Percentiles rank a stretch among this genome's conserved stretches.
Evolutionary conservation across 2,888 invertebrate genomes (phyloP).

Genomic region (Oligia latruncula): DNA sequence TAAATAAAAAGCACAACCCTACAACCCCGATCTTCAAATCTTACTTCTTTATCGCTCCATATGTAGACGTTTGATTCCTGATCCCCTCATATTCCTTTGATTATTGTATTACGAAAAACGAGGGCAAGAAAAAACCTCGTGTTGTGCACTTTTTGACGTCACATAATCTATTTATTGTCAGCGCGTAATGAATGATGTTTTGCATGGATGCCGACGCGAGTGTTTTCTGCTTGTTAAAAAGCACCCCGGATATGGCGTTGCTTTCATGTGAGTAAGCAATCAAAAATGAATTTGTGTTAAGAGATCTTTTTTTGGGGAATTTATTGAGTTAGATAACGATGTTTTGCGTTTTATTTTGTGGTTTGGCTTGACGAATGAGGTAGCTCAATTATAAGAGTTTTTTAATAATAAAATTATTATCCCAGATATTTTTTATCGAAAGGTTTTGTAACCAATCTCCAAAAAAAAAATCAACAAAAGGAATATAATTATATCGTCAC

Average conservation of each 20-base stretch:
- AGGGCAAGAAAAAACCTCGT: constrained; percentile 81
- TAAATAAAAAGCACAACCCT: constrained; percentile 70
- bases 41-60: constrained; percentile 85
- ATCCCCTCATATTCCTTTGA: constrained; percentile 88
- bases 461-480: too few species aligned
- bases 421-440: not conserved
- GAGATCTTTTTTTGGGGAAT: constrained; percentile 61
- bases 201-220: constrained; percentile 83
- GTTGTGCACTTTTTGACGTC: constrained; percentile 85
- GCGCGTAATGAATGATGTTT: constrained; percentile 87
- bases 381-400: constrained; percentile 5
- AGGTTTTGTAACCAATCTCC: too few species aligned
- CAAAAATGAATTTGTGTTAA: constrained; percentile 78
- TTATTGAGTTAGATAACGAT: constrained; percentile 70
- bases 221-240: constrained; percentile 81
- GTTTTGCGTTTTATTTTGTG: constrained; percentile 54
- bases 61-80: constrained; percentile 86
- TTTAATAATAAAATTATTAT: not conserved
- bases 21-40: constrained; percentile 77
- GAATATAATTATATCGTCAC: too few species aligned
- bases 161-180: constrained; percentile 88
- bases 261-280: constrained; percentile 81
- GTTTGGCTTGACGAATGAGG: constrained; percentile 6
- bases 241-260: constrained; percentile 74
- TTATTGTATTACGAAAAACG: constrained; percentile 87